Base-by-base conservation (phyloP, 2,888 invertebrate species). In the Heteromyza rotundicornis region DNA sequence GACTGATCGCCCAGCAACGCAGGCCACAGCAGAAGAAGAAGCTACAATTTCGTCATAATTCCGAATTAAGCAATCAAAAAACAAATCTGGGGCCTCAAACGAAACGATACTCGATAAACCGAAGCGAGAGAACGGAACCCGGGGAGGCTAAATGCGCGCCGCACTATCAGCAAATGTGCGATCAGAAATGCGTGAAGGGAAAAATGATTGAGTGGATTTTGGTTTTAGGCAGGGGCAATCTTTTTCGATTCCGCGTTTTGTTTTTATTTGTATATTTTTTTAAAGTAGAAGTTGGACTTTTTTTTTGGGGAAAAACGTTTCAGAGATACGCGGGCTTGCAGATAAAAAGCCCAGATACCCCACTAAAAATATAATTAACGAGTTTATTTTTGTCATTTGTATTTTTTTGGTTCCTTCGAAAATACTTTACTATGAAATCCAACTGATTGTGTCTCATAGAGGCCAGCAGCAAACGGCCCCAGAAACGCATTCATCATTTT, bases 151-250 rank as follows among this genome's bases (percentile, higher is more conserved):
- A 5, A 47, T 5, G 19, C 20, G 19, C 20, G 7, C 2, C 47
- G 19, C 20, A 47, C 14, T 47, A 17, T 47, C 47, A 17, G 19
- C 19, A 47, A 47, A 8, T 8, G 47, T 40, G 40, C 40, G 40
- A 40, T 40, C 47, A 14, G 20, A 5, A 47, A 5, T 17, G 47
- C 47, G 17, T 47, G 47, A 17, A 47, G 19, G 17, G 47, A 68
- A 60, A 62, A 70, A 74, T 74, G 74, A 74, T 74, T 74, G 74
- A 74, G 75, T 75, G 75, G 75, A 70, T 73, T 71, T 72, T 20
- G 2, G 47, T 47, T 47, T 17, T 47, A 17, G 19, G 47, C 47
- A 20, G 2, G 40, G 16, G 40, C 14, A 40, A 7, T n/a, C n/a
- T 40, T n/a, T 27, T 27, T 27, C 27, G 10, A 27, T 27, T n/a